Conservation (phyloP, 2,888 invertebrate genomes). For the Sphaerophoria taeniata region DNA sequence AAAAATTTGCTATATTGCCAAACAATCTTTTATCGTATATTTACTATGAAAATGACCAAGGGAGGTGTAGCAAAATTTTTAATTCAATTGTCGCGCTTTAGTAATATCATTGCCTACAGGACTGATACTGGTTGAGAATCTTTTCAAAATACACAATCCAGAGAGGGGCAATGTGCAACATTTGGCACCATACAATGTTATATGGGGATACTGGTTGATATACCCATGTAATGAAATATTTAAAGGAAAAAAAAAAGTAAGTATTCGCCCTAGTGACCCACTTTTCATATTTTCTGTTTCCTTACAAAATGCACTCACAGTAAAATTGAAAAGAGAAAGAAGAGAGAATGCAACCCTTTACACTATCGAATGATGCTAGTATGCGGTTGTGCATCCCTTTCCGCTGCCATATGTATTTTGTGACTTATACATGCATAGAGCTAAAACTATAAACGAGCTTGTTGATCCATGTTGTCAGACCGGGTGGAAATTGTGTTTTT, state of each 20-base stretch:
- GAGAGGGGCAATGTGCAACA: constrained; percentile 43
- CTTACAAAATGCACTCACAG: constrained; percentile 41
- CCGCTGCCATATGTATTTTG: neutral
- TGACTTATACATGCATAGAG: neutral
- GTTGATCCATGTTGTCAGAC: constrained; percentile 67
- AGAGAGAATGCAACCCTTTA: constrained; percentile 55
- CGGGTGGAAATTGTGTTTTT: constrained; percentile 74
- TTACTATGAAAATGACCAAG: constrained; percentile 11
- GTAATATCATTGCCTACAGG: constrained; percentile 48
- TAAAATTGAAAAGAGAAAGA: neutral
- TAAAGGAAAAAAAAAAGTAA: constrained; percentile 32
- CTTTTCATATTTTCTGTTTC: constrained; percentile 42
- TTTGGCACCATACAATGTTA: constrained; percentile 47
- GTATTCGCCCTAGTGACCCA: constrained; percentile 72
- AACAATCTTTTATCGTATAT: constrained; percentile 3
- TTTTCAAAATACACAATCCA: constrained; percentile 52
- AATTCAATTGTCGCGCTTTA: constrained; percentile 54
- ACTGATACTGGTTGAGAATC: constrained; percentile 43
- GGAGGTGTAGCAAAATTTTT: constrained; percentile 30
- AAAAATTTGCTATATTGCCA: constrained; percentile 5
- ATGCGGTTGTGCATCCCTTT: constrained; percentile 44
- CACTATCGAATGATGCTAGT: constrained; percentile 16
- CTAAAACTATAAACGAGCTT: constrained; percentile 34
- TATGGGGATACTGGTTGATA: constrained; percentile 66
- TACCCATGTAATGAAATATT: constrained; percentile 34